phyloP scores from a whole-genome alignment of 2,797 vertebrate species.

The Myiothlypis chrysogaster region DNA sequence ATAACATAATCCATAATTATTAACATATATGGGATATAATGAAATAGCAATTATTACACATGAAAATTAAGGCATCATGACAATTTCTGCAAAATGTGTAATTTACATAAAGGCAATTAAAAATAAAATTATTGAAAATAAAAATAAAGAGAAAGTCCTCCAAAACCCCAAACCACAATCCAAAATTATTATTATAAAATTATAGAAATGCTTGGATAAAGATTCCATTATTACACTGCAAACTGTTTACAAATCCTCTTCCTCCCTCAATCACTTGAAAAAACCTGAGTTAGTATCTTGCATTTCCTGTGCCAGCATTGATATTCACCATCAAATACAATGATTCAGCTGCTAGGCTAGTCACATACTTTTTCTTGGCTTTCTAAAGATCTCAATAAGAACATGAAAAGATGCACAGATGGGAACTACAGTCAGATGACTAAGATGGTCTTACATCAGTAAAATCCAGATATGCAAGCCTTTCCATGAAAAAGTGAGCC shows the following conservation, averaged over 20 bases:
- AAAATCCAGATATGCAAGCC: slow-evolving; percentile 11
- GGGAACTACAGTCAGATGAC: slow-evolving; percentile 52
- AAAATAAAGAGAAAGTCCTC: not conserved
- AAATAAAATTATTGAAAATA: not conserved
- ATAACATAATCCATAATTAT: not conserved
- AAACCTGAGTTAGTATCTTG: slow-evolving; percentile 30
- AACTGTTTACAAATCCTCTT: slow-evolving; percentile 25
- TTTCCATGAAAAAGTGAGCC: slow-evolving; percentile 7
- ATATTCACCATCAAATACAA: slow-evolving; percentile 42
- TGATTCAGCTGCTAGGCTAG: slow-evolving; percentile 58
- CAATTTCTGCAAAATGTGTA: not conserved
- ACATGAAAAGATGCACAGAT: slow-evolving; percentile 61
- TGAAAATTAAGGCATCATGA: not conserved
- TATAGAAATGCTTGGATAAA: not conserved
- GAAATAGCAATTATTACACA: not conserved
- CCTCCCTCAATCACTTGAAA: slow-evolving; percentile 7
- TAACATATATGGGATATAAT: not conserved
- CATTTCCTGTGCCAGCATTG: slow-evolving; percentile 35
- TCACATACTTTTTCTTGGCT: slow-evolving; percentile 45
- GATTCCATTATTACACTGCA: not conserved
- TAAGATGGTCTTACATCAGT: slow-evolving; percentile 43
- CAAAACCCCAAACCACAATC: not conserved
- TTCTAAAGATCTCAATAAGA: slow-evolving; percentile 51
- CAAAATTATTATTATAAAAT: slow-evolving; percentile 7
- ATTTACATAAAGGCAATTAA: not conserved